Base-by-base conservation (phyloP, 2,113 vertebrate genomes). In the Raja brachyura region DNA sequence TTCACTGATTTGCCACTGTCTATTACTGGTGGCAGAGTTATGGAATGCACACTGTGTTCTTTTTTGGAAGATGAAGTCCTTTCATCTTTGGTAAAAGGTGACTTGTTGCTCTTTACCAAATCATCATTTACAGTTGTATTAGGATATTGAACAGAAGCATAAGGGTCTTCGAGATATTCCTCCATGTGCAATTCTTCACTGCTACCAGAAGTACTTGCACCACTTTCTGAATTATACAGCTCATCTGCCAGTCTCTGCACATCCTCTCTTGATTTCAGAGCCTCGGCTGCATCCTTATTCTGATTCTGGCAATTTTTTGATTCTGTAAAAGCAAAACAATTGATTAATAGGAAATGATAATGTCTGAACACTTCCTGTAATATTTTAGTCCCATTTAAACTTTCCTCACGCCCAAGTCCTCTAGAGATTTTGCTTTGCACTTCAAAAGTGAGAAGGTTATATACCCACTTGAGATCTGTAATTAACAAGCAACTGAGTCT, bases 171-270 rank as follows among this genome's bases (percentile, higher is more conserved):
- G 59, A 73, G 70, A 54, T 20, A 13, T 54, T 73, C 31, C 66
- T 54, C 73, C 68, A 73, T 20, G 4, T 92, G 33, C 68, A 92
- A 74, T 74, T 92, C 66, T 92, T 92, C 90, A 54, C 33, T 39
- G 22, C 39, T 92, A 73, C 31, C n/a, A 68, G 88, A 90, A 90
- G 18, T 48, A 70, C 10, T 70, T 31, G 48, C 31, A 66, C 70
- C 88, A 90, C 33, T 92, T 48, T 92, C 90, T 73, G 90, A 92
- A 92, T 70, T 39, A 48, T 33, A 92, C 8, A 92, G 9, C 73
- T 92, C 90, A 92, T 48, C 90, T 54, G 90, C 33, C 18, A 92
- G 68, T 22, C 33, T 92, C 66, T 14, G 68, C 90, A 74, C 90
- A 74, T 92, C 33, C 11, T 73, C 20, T 20, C 33, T 92, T 92